Evolutionary conservation across 2,888 invertebrate species (phyloP), one percentile per base, ranked within the genome.

Genomic region (Drosophila paucipuncta): DNA sequence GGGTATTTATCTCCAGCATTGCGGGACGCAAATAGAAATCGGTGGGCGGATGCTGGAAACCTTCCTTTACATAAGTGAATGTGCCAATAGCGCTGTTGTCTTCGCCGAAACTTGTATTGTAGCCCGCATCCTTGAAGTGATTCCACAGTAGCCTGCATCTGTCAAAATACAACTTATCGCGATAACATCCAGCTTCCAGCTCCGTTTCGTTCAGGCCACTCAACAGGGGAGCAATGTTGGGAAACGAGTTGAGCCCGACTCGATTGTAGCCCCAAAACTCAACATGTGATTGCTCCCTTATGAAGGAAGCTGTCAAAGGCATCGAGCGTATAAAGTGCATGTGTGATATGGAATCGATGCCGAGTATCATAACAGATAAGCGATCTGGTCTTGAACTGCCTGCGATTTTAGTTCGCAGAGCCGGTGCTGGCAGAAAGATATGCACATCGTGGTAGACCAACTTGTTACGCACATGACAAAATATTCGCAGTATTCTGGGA

Each of bases 241-340:
- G 97, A 92, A 96, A 97, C 0, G 98, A 97, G 92, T 98, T 98
- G 91, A 98, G 97, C 1, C 96, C 98, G 9, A 98, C 96, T 94
- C 98, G 98, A 91, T 97, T 98, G 92, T 97, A 98, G 3, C 98
- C 98, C 66, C 96, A 92, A 91, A 98, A 94, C 92, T 97, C 97
- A 61, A 97, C 94, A 18, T 94, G 82, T 4, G 81, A 74, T 25
- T 69, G 41, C 1, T 67, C 60, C 25, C 94, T 93, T 31, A 97
- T 90, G 76, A 95, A 94, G 7, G 93, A 90, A 7, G 94, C 92
- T 0, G 97, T 97, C 87, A 94, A 94, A 0, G 96, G 96, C 96
- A 98, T 96, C 83, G 96, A 96, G 60, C 98, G 95, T 80, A 96
- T 95, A 82, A 97, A 96, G 93, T 97, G 97, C 80, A 97, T 94